Evolutionary conservation across 2,888 invertebrate species (phyloP), one percentile per base, ranked within the genome.

Genomic region (Trichopria drosophilae): DNA sequence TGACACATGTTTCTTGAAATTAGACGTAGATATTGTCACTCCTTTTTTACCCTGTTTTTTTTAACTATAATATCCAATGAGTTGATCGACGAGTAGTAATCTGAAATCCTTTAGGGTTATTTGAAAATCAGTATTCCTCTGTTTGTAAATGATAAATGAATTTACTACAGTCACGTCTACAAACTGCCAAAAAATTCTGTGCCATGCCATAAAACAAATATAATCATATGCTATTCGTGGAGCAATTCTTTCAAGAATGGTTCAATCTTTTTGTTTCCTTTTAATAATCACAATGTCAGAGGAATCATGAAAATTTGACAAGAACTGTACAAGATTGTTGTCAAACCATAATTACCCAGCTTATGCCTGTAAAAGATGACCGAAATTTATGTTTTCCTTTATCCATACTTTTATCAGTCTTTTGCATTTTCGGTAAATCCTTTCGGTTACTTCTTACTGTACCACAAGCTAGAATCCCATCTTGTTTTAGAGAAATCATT

Each of bases 161-260:
- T 32, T 32, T 32, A 32, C 32, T 16, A 32, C 13, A 7, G 32
- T 32, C 5, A 31, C 31, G 31, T 31, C 32, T 6, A 15, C 10
- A 15, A 13, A 32, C 16, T 32, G 5, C 16, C 32, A 32, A 32
- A 32, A 32, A 32, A 32, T 13, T 13, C 12, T 32, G 6, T 32
- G 32, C 32, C 32, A 32, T 15, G 18, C 32, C 32, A 32, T 32
- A 6, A 32, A 32, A 32, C 13, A n/a, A 32, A 18, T 32, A 32
- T n/a, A n/a, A n/a, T n/a, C n/a, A n/a, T n/a, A n/a, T n/a, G n/a
- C n/a, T n/a, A n/a, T n/a, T n/a, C n/a, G 16, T 29, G 29, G 29
- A 29, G 29, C 29, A 6, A 15, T 4, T 29, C 4, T 29, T 29
- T 29, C 12, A 7, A 29, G 4, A 29, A 29, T 29, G 5, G 29